Conservation (phyloP, 2,113 vertebrate species). For the Ptychochromis oligacanthus region DNA sequence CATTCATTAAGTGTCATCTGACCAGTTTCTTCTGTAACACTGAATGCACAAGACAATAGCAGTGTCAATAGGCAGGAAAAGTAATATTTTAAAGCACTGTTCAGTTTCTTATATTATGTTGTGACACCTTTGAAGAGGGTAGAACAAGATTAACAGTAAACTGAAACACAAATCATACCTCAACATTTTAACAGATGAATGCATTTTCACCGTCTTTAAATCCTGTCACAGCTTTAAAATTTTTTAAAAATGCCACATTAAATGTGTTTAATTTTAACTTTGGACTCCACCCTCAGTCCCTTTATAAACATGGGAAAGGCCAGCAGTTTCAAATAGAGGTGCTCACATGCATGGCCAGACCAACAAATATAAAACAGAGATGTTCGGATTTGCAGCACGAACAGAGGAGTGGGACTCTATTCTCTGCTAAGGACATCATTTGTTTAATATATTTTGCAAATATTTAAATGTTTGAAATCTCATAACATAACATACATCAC, state of each 20-base stretch:
- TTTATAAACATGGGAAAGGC: background rate
- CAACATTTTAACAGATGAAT: background rate
- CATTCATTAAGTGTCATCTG: conserved; percentile 47
- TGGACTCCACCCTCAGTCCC: background rate
- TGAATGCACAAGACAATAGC: background rate
- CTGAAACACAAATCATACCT: background rate
- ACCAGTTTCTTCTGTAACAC: conserved; percentile 18
- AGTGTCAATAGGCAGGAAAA: background rate
- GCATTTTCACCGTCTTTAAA: background rate
- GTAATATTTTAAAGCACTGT: background rate
- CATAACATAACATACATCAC: no score
- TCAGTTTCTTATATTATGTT: background rate
- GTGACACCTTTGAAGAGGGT: background rate
- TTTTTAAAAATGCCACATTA: no score
- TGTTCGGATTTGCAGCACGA: background rate
- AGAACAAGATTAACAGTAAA: background rate
- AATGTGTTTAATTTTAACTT: background rate
- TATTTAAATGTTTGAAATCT: background rate
- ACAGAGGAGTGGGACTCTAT: background rate
- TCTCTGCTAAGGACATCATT: background rate
- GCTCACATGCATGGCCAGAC: background rate
- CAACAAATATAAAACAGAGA: background rate
- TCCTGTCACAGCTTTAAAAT: background rate
- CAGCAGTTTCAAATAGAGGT: background rate
- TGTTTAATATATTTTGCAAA: background rate